Percentiles rank a stretch among this genome's conserved stretches.
Conservation (phyloP, 2,113 vertebrate species). For the Sapajus apella region DNA sequence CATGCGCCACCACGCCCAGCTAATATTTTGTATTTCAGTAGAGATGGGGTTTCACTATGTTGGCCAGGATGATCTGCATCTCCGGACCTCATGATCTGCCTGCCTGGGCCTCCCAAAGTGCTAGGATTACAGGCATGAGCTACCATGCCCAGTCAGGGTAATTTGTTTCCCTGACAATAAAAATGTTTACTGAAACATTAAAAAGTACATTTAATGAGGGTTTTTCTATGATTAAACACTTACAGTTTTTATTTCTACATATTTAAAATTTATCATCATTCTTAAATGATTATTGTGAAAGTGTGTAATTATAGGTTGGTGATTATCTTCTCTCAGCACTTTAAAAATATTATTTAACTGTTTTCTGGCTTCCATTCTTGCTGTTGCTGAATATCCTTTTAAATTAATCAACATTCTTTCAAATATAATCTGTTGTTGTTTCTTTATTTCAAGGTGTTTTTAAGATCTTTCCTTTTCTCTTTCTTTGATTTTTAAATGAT, state of each 20-base stretch:
- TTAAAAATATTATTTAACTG: not conserved
- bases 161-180: not conserved
- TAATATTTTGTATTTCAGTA: too few relatives aligned
- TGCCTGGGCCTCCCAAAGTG: too few relatives aligned
- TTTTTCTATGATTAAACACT: not conserved
- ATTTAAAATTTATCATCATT: not conserved
- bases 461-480: not conserved
- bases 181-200: not conserved
- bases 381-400: not conserved
- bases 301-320: not conserved
- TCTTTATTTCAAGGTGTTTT: not conserved
- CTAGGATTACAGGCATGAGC: too few relatives aligned
- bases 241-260: not conserved
- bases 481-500: not conserved
- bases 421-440: not conserved
- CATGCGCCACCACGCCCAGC: accelerated
- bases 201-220: not conserved
- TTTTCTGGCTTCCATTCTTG: not conserved
- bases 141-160: too few relatives aligned
- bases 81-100: too few relatives aligned
- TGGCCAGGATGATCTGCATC: too few relatives aligned
- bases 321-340: not conserved
- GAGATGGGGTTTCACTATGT: too few relatives aligned
- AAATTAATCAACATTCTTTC: not conserved
- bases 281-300: not conserved